Evolutionary conservation across 2,113 vertebrate species (phyloP), one percentile per base, ranked within the genome.

Genomic region (Chrysemys picta): DNA sequence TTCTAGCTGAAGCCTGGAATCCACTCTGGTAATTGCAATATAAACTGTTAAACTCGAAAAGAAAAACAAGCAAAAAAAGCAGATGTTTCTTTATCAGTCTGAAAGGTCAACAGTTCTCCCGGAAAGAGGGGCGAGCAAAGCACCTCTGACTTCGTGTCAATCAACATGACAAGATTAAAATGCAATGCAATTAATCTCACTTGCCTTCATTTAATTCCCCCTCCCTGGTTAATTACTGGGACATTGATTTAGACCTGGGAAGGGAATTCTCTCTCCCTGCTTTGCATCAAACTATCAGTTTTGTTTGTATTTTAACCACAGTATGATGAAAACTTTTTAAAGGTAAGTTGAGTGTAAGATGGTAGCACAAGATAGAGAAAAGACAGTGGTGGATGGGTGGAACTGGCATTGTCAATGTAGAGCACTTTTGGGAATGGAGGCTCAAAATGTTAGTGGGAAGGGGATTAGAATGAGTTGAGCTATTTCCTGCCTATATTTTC

Each of bases 1-100:
- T 89, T 54, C 69, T 62, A 78, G 24, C 0, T 95, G 88, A 95
- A 90, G 65, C 54, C 83, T 96, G 85, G 82, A 88, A 93, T 93
- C 76, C 5, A 10, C 57, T 88, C 65, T 53, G 50, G 59, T 96
- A 85, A 85, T 54, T 52, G 87, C 65, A 89, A 47, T 88, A 59
- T 31, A 87, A 91, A 31, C 52, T 94, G 29, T 87, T 87, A n/a
- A 82, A 59, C 47, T 93, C 47, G 82, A 80, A 87, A 91, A 90
- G 69, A 57, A 93, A 90, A 90, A 54, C 80, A 84, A 78, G 38
- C n/a, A 38, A 35, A 80, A 54, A 89, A 75, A 22, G 47, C 82
- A 82, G 69, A 57, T 93, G 78, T 85, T 94, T 84, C 89, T 92
- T 57, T 95, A 59, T 89, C 87, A 91, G 62, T 52, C 47, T 65